A percentile compares a stretch with the other conserved stretches of the same genome.
phyloP scores from a whole-genome alignment of 2,888 invertebrate genomes.

The Orthonychiurus folsomi region DNA sequence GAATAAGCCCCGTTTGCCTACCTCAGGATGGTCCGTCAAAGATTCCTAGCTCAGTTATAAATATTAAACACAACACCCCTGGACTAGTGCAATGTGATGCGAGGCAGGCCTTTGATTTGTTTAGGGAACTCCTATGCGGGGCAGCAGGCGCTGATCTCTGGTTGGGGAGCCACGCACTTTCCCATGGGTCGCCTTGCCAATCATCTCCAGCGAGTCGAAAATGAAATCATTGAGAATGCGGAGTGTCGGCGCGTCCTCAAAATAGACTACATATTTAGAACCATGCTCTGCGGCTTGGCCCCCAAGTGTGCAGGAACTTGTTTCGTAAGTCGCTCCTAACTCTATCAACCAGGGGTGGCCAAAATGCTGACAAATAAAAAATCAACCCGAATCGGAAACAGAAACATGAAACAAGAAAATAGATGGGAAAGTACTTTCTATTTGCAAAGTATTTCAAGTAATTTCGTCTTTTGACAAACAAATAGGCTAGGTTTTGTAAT shows the following conservation, averaged over 20 bases:
- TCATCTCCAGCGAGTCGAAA: constrained; percentile 43
- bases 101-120: no score
- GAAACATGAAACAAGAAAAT: no score
- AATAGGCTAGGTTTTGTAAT: no score
- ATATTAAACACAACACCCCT: not conserved
- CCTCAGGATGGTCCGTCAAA: constrained; percentile 43
- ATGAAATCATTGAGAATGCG: constrained; percentile 43
- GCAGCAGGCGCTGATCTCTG: constrained; percentile 42
- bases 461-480: no score
- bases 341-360: not conserved
- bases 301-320: constrained; percentile 44
- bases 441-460: no score
- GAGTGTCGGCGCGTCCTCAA: constrained; percentile 43
- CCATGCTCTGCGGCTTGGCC: constrained; percentile 45
- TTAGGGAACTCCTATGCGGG: constrained; percentile 37
- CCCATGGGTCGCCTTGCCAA: constrained; percentile 43
- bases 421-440: no score
- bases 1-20: constrained; percentile 44
- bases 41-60: no score
- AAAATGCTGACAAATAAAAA: no score
- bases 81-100: not conserved
- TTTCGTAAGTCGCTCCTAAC: constrained; percentile 43
- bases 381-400: no score
- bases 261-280: constrained; percentile 42
- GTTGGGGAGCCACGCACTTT: constrained; percentile 45